A percentile compares a stretch with the other conserved stretches of the same genome.
Conservation (phyloP, 2,113 vertebrate genomes). For the Mesoclemmys tuberculata region DNA sequence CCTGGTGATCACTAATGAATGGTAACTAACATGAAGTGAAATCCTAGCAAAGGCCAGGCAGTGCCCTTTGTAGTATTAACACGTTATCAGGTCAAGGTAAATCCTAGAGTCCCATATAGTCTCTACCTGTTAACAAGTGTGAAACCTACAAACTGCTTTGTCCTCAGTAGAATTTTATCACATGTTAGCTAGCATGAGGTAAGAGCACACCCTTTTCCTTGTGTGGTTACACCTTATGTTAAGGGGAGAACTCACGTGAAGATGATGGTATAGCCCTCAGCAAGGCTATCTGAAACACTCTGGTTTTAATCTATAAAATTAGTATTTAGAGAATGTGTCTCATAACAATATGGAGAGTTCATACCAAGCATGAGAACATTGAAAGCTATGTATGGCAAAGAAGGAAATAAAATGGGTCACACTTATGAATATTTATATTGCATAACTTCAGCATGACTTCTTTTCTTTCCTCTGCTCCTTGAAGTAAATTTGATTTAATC, state of each 20-base stretch:
- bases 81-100: neutral
- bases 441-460: neutral
- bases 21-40: neutral
- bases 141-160: neutral
- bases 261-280: neutral
- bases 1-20: neutral
- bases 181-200: neutral
- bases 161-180: neutral
- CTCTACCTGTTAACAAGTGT: neutral
- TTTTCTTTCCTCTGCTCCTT: neutral
- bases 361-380: accelerated
- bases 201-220: neutral
- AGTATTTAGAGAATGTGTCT: neutral
- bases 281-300: neutral
- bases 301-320: neutral
- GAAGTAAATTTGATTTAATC: neutral
- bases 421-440: neutral
- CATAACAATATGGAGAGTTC: accelerated
- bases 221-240: neutral
- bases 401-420: constrained; percentile 27
- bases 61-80: neutral
- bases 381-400: accelerated
- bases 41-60: neutral
- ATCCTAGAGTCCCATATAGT: neutral
- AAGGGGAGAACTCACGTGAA: neutral